These are phyloP conservation scores for Papilio helenus DNA, from an alignment of 1,140 invertebrate species.

Conservation along the genomic window DNA sequence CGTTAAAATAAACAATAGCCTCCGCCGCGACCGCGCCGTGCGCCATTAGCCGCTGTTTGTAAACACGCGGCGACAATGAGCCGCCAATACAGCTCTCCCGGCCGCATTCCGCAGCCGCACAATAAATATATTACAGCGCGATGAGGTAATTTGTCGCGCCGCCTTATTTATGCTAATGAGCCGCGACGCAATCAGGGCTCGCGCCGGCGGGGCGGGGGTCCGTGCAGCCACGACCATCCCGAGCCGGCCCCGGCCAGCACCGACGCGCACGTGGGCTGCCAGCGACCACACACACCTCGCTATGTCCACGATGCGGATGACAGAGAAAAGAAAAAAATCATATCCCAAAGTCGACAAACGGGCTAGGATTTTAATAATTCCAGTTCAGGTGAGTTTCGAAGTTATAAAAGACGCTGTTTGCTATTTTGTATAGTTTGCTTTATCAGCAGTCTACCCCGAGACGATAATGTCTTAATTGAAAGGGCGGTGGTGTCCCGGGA, in stretches of 20 bases:
- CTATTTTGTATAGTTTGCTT: background rate
- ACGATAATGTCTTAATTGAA: conserved; percentile 26
- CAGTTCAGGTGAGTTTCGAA: no score
- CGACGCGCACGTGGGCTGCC: no score
- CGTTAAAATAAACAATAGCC: conserved; percentile 31
- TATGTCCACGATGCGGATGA: no score
- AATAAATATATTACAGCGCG: conserved; percentile 27
- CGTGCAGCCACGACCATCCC: no score
- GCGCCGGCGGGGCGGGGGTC: background rate
- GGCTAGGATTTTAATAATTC: no score
- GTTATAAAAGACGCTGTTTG: background rate
- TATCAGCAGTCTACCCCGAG: background rate
- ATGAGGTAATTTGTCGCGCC: conserved; percentile 53
- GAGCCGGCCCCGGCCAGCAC: no score
- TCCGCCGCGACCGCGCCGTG: conserved; percentile 4
- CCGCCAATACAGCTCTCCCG: conserved; percentile 24
- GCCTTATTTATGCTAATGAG: conserved; percentile 61
- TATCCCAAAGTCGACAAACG: no score
- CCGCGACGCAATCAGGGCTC: conserved; percentile 35
- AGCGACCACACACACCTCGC: no score
- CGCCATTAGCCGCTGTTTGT: conserved; percentile 54
- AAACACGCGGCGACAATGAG: conserved; percentile 51
- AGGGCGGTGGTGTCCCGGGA: background rate
- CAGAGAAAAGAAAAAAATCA: no score
- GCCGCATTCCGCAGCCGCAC: conserved; percentile 1